Evolutionary conservation across 1,140 invertebrate genomes (phyloP), one percentile per base, ranked within the genome.

Genomic region (Drosophila sproati): DNA sequence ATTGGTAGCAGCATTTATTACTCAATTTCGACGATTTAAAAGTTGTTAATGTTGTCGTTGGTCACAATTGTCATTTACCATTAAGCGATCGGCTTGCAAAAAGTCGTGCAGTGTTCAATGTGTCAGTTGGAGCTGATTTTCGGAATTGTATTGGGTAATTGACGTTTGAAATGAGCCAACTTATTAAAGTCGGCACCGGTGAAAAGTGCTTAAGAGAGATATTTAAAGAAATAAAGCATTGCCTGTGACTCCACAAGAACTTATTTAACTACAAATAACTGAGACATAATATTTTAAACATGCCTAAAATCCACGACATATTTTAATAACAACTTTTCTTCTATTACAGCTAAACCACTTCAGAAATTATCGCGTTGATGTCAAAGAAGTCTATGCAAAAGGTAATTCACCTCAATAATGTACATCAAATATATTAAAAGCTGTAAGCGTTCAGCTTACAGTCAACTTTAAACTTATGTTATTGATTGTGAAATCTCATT

Each of bases 41-140:
- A 28, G 10, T 54, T 32, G 55, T 45, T 75, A 7, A 34, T 47
- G 48, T 35, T 48, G 35, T 43, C 41, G 35, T 51, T 43, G 41
- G 35, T 56, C 12, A 43, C 54, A 62, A 55, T 71, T 71, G 67
- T 75, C 68, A 62, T 75, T 75, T 64, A 64, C 67, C 73, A 75
- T 75, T 75, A 71, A 43, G 28, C 68, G 66, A 74, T 69, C 66
- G 70, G 57, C 57, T 61, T 41, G 57, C 43, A n/a, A 35, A 61
- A 74, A 74, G 41, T 75, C 67, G 54, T 75, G 73, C 68, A 45
- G 28, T 47, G 57, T 63, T 48, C 41, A 66, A 72, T 43, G 45
- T 66, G 66, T 57, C 72, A 72, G 45, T 59, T 57, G 37, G 35
- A 29, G 56, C 48, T 39, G 50, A 39, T 67, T 67, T 51, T 51